Conservation (phyloP, 2,888 invertebrate species). For the Synergus gifuensis region DNA sequence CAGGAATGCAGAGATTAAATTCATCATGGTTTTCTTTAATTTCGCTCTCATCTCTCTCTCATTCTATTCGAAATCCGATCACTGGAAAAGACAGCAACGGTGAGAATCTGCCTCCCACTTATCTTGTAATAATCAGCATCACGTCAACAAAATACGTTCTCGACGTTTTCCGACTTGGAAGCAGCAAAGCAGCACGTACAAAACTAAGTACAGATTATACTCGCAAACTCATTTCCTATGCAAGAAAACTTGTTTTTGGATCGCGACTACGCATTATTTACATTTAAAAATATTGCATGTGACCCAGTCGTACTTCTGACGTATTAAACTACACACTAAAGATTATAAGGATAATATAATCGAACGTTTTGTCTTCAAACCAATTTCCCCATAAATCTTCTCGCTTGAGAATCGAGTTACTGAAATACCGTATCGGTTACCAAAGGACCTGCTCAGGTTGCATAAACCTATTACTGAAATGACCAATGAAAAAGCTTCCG, state of each 20-base stretch:
- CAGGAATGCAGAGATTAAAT: background rate
- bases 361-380: background rate
- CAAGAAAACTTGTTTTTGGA: background rate
- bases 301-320: background rate
- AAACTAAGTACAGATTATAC: background rate
- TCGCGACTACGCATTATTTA: background rate
- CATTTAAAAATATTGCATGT: background rate
- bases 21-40: background rate
- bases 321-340: background rate
- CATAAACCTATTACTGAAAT: conserved; percentile 26
- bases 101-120: background rate
- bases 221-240: background rate
- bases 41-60: background rate
- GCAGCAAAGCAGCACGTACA: background rate
- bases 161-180: conserved; percentile 6
- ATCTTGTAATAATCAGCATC: conserved; percentile 11
- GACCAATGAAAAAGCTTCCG: conserved; percentile 4
- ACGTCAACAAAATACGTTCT: background rate
- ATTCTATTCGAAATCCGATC: background rate
- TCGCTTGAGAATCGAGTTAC: conserved; percentile 23
- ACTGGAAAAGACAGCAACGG: background rate
- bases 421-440: conserved; percentile 12
- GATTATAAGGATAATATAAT: background rate
- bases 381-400: background rate
- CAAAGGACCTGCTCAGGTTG: conserved; percentile 19